These are phyloP conservation scores for Rotaria macrura DNA, from an alignment of 2,888 invertebrate species.

Conservation along the genomic window DNA sequence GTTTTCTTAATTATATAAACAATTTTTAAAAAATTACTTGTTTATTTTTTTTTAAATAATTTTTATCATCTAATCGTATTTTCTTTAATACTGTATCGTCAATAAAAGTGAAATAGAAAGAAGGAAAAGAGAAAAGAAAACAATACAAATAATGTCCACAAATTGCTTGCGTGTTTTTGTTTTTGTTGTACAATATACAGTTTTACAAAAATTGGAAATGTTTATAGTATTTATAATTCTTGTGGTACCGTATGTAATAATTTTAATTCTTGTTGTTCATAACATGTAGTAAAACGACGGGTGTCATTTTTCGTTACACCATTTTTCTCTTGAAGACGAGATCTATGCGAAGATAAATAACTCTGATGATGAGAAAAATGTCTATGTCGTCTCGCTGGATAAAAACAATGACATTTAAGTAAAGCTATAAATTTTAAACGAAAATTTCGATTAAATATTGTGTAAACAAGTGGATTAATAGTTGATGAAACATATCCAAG, in stretches of 20 bases:
- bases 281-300: not conserved
- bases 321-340: not conserved
- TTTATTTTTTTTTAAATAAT: not conserved
- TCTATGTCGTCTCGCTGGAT: not conserved
- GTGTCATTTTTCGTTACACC: not conserved
- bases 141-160: not conserved
- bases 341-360: not conserved
- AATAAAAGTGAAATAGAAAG: not conserved
- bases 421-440: constrained; percentile 47
- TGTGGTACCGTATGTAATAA: not conserved
- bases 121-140: not conserved
- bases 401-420: not conserved
- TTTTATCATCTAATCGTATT: not conserved
- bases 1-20: no score
- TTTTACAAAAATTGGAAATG: not conserved
- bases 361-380: not conserved
- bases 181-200: not conserved
- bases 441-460: constrained; percentile 85
- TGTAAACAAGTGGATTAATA: constrained; percentile 89
- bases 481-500: constrained; percentile 83
- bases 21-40: no score
- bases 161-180: not conserved
- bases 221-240: not conserved
- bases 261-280: not conserved
- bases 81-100: not conserved